phyloP scores from a whole-genome alignment of 2,888 invertebrate genomes.

The Ptycholaimellus sp. region DNA sequence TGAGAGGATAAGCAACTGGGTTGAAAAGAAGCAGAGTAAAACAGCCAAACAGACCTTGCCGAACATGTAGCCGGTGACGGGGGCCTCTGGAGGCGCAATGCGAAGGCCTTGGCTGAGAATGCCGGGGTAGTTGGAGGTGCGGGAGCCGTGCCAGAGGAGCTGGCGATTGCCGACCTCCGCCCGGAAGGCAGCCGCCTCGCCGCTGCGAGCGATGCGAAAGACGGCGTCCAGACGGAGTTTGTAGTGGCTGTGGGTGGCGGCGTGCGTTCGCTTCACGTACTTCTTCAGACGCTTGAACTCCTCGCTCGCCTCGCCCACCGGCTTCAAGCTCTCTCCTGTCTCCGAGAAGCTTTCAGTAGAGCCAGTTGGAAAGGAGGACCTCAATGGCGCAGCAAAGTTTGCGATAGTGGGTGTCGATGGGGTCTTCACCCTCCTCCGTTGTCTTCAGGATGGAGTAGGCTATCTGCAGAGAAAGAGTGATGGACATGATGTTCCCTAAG shows the following conservation, averaged over 20 bases:
- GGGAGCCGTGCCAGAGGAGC: conserved; percentile 86
- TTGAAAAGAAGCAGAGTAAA: too few species aligned
- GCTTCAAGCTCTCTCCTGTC: conserved; percentile 19
- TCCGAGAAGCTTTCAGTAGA: background rate
- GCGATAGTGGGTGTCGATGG: conserved; percentile 59
- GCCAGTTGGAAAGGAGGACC: conserved; percentile 10
- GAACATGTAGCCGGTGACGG: conserved; percentile 61
- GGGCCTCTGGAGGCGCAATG: conserved; percentile 94
- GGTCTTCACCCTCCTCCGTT: conserved; percentile 34
- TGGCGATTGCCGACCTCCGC: conserved; percentile 33
- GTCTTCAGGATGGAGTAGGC: conserved; percentile 61
- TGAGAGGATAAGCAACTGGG: too few species aligned
- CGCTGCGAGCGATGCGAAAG: conserved; percentile 27
- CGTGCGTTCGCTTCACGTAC: conserved; percentile 76
- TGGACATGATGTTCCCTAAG: too few species aligned
- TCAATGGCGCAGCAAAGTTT: conserved; percentile 59
- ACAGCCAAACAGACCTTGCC: too few species aligned
- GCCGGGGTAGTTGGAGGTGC: conserved; percentile 76
- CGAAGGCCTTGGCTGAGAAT: conserved; percentile 59
- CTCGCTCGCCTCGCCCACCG: conserved; percentile 39
- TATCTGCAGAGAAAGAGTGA: too few species aligned
- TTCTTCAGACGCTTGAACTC: conserved; percentile 49
- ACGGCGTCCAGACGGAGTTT: too few species aligned
- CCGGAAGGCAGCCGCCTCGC: conserved; percentile 39
- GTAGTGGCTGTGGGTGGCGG: conserved; percentile 55